Evolutionary conservation across 2,797 vertebrate species (phyloP), one percentile per base, ranked within the genome.

Genomic region (Rhabdophis nuchalis): DNA sequence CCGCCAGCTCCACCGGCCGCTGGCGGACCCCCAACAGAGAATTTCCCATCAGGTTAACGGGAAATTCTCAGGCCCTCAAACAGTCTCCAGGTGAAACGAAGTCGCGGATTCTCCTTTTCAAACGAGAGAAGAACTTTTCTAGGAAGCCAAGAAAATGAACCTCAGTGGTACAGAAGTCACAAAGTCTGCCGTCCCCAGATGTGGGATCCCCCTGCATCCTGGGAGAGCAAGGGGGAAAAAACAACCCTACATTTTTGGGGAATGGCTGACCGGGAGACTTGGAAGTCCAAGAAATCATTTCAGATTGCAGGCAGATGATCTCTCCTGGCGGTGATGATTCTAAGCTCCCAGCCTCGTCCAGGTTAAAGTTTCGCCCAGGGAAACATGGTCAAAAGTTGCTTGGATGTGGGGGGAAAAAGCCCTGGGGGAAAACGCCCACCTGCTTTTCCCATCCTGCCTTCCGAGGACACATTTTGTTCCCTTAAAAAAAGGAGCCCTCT

Each of bases 401-500:
- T 72, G 3, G 68, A 20, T 85, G 0, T 0, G 52, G n/a, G n/a
- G n/a, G n/a, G n/a, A 41, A 25, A 61, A 87, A 41, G n/a, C n/a
- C 85, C 72, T 20, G 5, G 36, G 72, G 20, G 5, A 46, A 4
- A 54, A 13, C 52, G 6, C 86, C 77, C 29, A 53, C 91, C 64
- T 6, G 0, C 20, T 12, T 52, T 64, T 32, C 27, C 13, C 18
- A 13, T 29, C 61, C 50, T 64, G 41, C 60, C 87, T 72, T 88
- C 92, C 77, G n/a, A 2, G 88, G 72, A 91, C 41, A 93, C 91
- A 77, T 54, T 89, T 50, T 61, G 16, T 82, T 91, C 54, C 16
- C 89, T 88, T 86, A 10, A 1, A 61, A 1, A 61, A 88, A 86
- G 5, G 8, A 90, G 14, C 50, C 1, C 57, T 88, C 77, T 82